A percentile compares a stretch with the other conserved stretches of the same genome.
These are phyloP conservation scores for Orthonychiurus folsomi DNA, from an alignment of 2,888 invertebrate genomes.

Conservation along the genomic window DNA sequence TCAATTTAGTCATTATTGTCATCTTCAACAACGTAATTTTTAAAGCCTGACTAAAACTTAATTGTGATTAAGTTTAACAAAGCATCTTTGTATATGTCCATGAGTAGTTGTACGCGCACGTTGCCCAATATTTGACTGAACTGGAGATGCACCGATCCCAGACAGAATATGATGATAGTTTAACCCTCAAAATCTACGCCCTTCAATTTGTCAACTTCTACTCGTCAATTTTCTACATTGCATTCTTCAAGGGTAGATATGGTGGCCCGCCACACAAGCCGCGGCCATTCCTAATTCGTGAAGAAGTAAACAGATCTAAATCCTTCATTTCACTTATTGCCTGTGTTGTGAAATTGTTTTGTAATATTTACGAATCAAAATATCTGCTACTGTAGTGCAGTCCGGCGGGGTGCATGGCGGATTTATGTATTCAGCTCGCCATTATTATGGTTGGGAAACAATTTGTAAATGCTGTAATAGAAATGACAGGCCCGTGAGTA, in stretches of 20 bases:
- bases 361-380: no score
- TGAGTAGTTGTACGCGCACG: slow-evolving; percentile 46
- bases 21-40: slow-evolving; percentile 72
- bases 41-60: not conserved
- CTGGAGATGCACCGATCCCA: slow-evolving; percentile 79
- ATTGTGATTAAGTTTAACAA: no score
- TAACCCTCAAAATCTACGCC: slow-evolving; percentile 87
- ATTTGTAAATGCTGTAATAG: slow-evolving; percentile 77
- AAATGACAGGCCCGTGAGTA: slow-evolving; percentile 72
- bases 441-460: slow-evolving; percentile 97
- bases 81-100: no score
- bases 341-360: not conserved
- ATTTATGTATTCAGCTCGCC: slow-evolving; percentile 83
- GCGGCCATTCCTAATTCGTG: slow-evolving; percentile 68
- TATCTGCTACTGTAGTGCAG: no score
- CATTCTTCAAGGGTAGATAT: slow-evolving; percentile 79
- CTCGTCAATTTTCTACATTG: slow-evolving; percentile 92
- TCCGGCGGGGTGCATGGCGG: slow-evolving; percentile 84
- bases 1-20: slow-evolving; percentile 83
- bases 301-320: slow-evolving; percentile 57
- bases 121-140: slow-evolving; percentile 82
- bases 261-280: slow-evolving; percentile 73
- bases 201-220: slow-evolving; percentile 95
- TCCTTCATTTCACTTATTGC: not conserved
- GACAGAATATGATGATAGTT: slow-evolving; percentile 88